Conservation (phyloP, 2,888 invertebrate genomes). For the Pseudococcus viburni region DNA sequence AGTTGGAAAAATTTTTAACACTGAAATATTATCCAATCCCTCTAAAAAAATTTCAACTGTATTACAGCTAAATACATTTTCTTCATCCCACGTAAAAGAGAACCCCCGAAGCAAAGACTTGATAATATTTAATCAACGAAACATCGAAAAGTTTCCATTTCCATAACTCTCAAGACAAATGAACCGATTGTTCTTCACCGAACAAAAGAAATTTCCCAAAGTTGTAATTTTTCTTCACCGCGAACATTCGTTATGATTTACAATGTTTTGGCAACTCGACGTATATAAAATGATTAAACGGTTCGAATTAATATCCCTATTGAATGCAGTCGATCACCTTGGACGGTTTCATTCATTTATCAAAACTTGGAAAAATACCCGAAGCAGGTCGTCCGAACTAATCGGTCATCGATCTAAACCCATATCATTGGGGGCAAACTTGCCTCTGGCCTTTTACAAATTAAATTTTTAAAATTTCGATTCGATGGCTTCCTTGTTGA, state of each 20-base stretch:
- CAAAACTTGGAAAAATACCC: neutral
- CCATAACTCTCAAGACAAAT: too few relatives aligned
- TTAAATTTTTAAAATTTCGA: neutral
- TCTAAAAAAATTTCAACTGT: too few relatives aligned
- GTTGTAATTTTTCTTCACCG: too few relatives aligned
- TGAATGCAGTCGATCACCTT: conserved; percentile 40
- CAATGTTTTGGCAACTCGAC: neutral
- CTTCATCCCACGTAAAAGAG: too few relatives aligned
- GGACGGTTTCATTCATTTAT: neutral
- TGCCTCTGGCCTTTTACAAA: neutral
- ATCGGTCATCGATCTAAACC: neutral
- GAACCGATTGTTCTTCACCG: too few relatives aligned
- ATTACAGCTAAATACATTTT: too few relatives aligned
- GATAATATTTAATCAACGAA: too few relatives aligned
- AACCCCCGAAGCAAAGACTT: too few relatives aligned
- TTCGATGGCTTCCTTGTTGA: neutral
- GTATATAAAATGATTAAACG: neutral
- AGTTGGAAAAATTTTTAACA: too few relatives aligned
- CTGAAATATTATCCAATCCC: too few relatives aligned
- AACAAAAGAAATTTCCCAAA: too few relatives aligned
- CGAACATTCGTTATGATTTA: neutral
- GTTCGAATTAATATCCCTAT: conserved; percentile 20
- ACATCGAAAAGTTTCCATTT: too few relatives aligned
- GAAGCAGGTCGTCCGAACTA: neutral
- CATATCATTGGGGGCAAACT: neutral